These are phyloP conservation scores for Ischnura elegans DNA, from an alignment of 2,888 invertebrate genomes.

Conservation along the genomic window DNA sequence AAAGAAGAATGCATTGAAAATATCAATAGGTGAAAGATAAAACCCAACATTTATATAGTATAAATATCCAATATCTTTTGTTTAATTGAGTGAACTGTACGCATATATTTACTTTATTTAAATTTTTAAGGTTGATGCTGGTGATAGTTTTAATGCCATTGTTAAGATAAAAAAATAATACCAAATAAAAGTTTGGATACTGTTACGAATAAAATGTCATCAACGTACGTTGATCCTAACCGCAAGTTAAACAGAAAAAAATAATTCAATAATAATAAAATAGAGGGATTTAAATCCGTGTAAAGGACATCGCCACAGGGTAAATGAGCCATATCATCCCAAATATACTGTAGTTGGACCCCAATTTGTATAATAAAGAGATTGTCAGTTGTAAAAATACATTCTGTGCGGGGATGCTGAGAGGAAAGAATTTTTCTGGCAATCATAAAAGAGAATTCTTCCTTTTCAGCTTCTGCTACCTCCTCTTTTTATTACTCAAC, in stretches of 20 bases:
- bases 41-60: background rate
- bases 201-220: conserved; percentile 12
- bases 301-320: conserved; percentile 65
- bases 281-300: conserved; percentile 43
- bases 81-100: background rate
- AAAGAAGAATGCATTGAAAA: background rate
- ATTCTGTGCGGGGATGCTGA: background rate
- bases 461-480: conserved; percentile 42
- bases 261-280: conserved; percentile 25
- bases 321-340: conserved; percentile 62
- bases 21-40: conserved; percentile 5
- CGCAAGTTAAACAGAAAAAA: conserved; percentile 34
- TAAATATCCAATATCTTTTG: background rate
- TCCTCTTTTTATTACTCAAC: background rate
- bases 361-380: conserved; percentile 65
- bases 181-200: conserved; percentile 41
- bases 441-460: background rate
- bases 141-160: conserved; percentile 32
- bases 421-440: background rate
- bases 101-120: background rate
- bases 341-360: conserved; percentile 66
- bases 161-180: conserved; percentile 40
- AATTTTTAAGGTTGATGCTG: conserved; percentile 31
- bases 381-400: conserved; percentile 60
- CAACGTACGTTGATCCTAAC: conserved; percentile 31